These are phyloP conservation scores for Leucoraja ocellata DNA, from an alignment of 2,797 vertebrate genomes.

Conservation along the genomic window DNA sequence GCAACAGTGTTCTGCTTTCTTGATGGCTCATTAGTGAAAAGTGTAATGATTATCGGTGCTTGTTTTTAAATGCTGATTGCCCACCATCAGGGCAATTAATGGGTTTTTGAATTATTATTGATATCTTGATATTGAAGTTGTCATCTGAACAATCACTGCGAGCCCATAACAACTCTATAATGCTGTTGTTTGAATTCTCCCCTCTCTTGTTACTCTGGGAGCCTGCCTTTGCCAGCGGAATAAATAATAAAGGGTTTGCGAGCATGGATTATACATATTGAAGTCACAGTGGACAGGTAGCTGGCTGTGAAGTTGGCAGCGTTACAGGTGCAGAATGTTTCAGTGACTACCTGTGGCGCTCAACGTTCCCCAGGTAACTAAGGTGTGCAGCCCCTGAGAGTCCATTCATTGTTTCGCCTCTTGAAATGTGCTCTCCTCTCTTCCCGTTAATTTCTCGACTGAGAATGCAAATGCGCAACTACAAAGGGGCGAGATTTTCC, in stretches of 20 bases:
- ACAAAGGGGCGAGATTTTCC: not conserved
- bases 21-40: constrained; percentile 2
- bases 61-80: not conserved
- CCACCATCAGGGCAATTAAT: not conserved
- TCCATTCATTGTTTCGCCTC: not conserved
- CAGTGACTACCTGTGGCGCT: constrained; percentile 5
- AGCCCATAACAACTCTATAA: not conserved
- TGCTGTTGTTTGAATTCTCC: constrained; percentile 15
- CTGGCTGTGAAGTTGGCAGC: constrained; percentile 6
- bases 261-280: not conserved
- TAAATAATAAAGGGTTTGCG: constrained; percentile 29
- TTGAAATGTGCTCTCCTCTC: not conserved
- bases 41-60: not conserved
- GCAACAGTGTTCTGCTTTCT: not conserved
- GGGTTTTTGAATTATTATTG: not conserved
- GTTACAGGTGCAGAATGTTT: not conserved
- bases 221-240: constrained; percentile 24
- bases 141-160: not conserved
- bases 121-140: not conserved
- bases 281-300: constrained; percentile 4
- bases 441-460: constrained; percentile 1
- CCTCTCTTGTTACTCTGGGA: constrained; percentile 22
- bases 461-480: constrained; percentile 17
- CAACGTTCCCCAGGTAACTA: not conserved
- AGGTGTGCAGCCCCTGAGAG: not conserved